Evolutionary conservation across 2,888 invertebrate genomes (phyloP), one percentile per base, ranked within the genome.

Genomic region (Blera fallax): DNA sequence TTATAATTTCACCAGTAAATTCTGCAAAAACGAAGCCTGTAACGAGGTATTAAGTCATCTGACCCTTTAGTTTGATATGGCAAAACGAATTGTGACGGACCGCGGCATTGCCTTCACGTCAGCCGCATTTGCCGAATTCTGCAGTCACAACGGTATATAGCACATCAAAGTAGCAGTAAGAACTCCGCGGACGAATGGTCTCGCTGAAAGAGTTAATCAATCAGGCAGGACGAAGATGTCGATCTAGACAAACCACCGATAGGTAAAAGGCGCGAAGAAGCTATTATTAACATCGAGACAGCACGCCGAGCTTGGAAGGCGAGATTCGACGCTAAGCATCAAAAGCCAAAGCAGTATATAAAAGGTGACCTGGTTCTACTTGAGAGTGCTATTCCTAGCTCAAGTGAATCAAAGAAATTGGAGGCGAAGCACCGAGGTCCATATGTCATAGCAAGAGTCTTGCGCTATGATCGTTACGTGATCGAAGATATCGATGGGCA

Each of bases 391-490:
- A n/a, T 3, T 14, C 4, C 32, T 10, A 32, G 16, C 24, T 72
- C 64, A 5, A 67, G 77, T 4, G 73, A 14, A 6, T 48, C 21
- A 3, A 60, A 67, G 16, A 73, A 81, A 18, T 45, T 82, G 29
- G 78, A 74, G 4, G 10, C 34, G 34, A 8, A 11, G 10, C 11
- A 34, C 10, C 34, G 34, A 8, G 34, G 10, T 8, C 34, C 34
- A 8, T 34, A 34, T 11, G 11, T 34, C 2, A 11, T 10, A 10
- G 10, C 10, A 2, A 34, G 10, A 29, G 18, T 43, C 70, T 14
- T 81, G 56, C 40, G 60, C 82, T 6, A 32, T 7, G 32, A 32
- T 27, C 43, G 45, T 0, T 65, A 65, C 21, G 37, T 58, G 21
- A 24, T 60, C n/a, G 37, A 40, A 24, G 60, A 60, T 29, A 40